Conservation (phyloP, 2,888 invertebrate species). For the Mythimna lalbum region DNA sequence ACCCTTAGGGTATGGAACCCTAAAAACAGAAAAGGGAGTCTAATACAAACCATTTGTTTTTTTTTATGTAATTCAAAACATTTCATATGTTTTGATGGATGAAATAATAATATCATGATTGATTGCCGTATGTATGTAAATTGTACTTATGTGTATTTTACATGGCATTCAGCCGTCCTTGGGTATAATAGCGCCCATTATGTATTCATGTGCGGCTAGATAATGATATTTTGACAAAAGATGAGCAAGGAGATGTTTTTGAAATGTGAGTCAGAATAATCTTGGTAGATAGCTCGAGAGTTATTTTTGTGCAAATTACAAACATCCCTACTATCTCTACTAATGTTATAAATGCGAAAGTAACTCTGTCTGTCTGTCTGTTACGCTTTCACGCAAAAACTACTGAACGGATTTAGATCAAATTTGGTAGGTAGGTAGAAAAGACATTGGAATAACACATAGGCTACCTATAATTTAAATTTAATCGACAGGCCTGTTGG, state of each 20-base stretch:
- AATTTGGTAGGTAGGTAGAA: too few species aligned
- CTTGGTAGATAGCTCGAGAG: conserved; percentile 26
- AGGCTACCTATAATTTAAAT: too few species aligned
- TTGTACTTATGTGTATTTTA: conserved; percentile 18
- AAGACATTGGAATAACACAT: too few species aligned
- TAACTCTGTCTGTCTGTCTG: too few species aligned
- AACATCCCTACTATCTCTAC: too few species aligned
- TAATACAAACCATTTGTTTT: conserved; percentile 8
- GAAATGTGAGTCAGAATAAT: conserved; percentile 13
- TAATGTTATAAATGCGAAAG: too few species aligned
- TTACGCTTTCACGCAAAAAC: too few species aligned
- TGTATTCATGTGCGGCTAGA: conserved; percentile 42
- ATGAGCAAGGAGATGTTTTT: conserved; percentile 22
- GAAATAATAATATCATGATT: conserved; percentile 50
- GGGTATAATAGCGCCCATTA: conserved; percentile 35
- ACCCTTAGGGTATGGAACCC: too few species aligned
- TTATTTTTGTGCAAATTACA: conserved; percentile 11
- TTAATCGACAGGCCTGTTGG: too few species aligned
- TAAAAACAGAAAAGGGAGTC: not conserved
- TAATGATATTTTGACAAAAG: conserved; percentile 43
- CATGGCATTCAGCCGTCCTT: conserved; percentile 28
- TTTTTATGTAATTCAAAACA: conserved; percentile 18
- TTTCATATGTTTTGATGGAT: conserved; percentile 42
- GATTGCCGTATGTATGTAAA: conserved; percentile 21
- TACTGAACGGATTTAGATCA: too few species aligned